phyloP scores from a whole-genome alignment of 1,140 invertebrate genomes.

The Lordiphosa stackelbergi region DNA sequence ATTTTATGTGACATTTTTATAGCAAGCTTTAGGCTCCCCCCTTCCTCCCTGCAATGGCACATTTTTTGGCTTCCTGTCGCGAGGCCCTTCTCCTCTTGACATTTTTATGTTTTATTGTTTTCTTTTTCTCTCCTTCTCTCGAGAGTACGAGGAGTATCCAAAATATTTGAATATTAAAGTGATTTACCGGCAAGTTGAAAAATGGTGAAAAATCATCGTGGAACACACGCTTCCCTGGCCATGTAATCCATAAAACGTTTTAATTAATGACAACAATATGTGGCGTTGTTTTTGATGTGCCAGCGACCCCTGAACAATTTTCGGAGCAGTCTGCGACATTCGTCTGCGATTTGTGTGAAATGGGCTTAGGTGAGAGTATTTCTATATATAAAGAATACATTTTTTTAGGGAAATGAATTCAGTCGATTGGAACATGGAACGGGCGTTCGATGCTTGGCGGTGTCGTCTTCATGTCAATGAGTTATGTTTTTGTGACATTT shows the following conservation, averaged over 20 bases:
- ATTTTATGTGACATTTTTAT: slow-evolving; percentile 74
- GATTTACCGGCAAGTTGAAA: slow-evolving; percentile 68
- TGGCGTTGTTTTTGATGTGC: slow-evolving; percentile 59
- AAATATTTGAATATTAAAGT: slow-evolving; percentile 74
- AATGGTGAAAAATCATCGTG: slow-evolving; percentile 66
- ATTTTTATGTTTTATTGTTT: slow-evolving; percentile 74
- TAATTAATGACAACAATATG: slow-evolving; percentile 75
- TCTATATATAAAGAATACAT: slow-evolving; percentile 3
- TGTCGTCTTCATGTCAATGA: slow-evolving; percentile 48
- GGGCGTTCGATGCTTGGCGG: slow-evolving; percentile 39
- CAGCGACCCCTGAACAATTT: slow-evolving; percentile 18
- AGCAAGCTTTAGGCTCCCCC: slow-evolving; percentile 32
- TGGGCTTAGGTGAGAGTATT: slow-evolving; percentile 26
- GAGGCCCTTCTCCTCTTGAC: slow-evolving; percentile 49
- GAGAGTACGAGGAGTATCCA: slow-evolving; percentile 6
- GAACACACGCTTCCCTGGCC: slow-evolving; percentile 39
- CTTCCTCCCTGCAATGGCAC: slow-evolving; percentile 28
- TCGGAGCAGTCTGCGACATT: slow-evolving; percentile 42
- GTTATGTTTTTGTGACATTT: slow-evolving; percentile 39
- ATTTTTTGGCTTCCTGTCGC: slow-evolving; percentile 48
- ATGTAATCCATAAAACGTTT: slow-evolving; percentile 75
- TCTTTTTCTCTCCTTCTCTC: slow-evolving; percentile 39
- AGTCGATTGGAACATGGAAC: slow-evolving; percentile 40
- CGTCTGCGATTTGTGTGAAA: slow-evolving; percentile 56
- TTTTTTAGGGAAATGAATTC: slow-evolving; percentile 13